Conservation (phyloP, 2,888 invertebrate species). For the Diadromus collaris region DNA sequence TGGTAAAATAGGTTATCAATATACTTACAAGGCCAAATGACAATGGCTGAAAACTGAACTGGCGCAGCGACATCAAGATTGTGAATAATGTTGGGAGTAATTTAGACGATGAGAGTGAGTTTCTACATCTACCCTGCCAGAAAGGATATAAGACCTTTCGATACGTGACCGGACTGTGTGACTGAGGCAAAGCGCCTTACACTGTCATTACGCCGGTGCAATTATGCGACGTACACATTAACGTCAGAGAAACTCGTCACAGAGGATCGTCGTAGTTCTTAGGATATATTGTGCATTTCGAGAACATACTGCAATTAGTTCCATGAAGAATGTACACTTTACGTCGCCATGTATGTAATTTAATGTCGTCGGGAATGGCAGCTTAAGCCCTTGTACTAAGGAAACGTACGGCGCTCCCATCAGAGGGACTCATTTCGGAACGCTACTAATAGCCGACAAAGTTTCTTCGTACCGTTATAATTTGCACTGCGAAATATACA, state of each 20-base stretch:
- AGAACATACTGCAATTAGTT: not conserved
- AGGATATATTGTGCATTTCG: not conserved
- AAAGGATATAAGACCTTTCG: not conserved
- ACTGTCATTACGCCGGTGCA: not conserved
- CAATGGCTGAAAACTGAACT: too few species aligned
- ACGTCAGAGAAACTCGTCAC: not conserved
- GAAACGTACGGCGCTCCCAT: not conserved
- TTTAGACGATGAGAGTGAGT: not conserved
- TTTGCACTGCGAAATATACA: not conserved
- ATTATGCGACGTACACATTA: not conserved
- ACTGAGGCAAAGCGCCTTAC: not conserved
- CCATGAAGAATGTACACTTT: not conserved
- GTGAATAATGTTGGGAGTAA: not conserved
- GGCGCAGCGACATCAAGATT: not conserved
- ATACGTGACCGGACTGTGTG: not conserved
- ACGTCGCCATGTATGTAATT: not conserved
- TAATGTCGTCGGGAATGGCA: not conserved
- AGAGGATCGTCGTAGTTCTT: not conserved
- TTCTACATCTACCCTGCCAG: not conserved
- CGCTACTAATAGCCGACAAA: not conserved
- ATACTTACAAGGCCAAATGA: too few species aligned
- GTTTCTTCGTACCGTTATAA: not conserved
- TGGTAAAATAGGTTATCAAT: too few species aligned
- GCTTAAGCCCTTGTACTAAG: too few species aligned
- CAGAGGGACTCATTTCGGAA: not conserved